Conservation (phyloP, 2,888 invertebrate species). For the Furcula furcula region DNA sequence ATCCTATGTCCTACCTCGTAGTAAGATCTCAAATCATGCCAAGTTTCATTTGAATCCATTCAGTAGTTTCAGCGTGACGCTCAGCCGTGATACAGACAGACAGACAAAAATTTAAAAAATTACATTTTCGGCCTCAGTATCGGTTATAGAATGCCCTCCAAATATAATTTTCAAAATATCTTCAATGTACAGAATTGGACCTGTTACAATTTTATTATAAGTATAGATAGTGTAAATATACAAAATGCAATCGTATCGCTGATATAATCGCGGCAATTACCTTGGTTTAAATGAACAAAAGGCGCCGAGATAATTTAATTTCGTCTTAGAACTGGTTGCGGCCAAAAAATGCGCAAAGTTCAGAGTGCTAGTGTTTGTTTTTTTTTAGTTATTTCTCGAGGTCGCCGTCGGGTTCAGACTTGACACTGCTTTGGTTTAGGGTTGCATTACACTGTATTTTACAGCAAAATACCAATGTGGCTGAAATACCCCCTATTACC, state of each 20-base stretch:
- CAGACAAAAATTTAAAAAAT: no score
- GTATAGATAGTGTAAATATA: conserved; percentile 10
- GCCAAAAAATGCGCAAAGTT: conserved; percentile 60
- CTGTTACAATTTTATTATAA: no score
- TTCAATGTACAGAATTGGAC: not conserved
- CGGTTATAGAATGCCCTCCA: no score
- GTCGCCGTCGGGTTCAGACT: conserved; percentile 49
- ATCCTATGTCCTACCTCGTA: no score
- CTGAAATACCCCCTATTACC: no score
- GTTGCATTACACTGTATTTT: conserved; percentile 22
- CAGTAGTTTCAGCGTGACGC: no score
- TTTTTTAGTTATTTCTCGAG: conserved; percentile 57
- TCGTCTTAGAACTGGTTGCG: conserved; percentile 42
- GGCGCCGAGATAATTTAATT: conserved; percentile 45
- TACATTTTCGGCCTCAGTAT: no score
- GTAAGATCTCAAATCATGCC: no score
- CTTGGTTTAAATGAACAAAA: conserved; percentile 33
- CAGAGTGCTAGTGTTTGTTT: conserved; percentile 58
- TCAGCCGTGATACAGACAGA: no score
- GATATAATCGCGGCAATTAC: not conserved
- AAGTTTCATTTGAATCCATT: no score
- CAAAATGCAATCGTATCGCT: conserved; percentile 3
- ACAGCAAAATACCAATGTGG: conserved; percentile 9
- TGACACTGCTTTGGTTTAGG: conserved; percentile 41
- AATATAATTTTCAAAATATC: no score